Evolutionary conservation across 1,140 invertebrate species (phyloP), one percentile per base, ranked within the genome.

Genomic region (Nixonia krombeini): DNA sequence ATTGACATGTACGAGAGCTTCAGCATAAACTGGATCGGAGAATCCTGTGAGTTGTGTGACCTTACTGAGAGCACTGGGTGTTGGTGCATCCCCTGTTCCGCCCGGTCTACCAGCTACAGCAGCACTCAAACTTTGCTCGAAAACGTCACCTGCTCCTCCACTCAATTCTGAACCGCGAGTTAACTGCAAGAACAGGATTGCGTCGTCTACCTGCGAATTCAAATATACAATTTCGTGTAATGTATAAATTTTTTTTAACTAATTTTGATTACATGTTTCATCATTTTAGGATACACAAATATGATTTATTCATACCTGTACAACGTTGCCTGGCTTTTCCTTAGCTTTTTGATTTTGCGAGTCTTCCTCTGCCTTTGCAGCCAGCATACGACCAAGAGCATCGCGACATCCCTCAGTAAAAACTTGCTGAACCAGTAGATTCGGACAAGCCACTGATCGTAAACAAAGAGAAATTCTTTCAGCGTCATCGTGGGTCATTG

Each of bases 31-130:
- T 0, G 98, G 97, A 87, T 99, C 98, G 0, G 96, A 98, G 85
- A 99, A 99, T 12, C 98, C 98, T n/a, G 98, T 99, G 57, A 99
- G 87, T 82, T 99, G 98, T n/a, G 96, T 97, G 13, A 99, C 96
- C 87, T 98, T 93, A 55, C 92, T 92, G 29, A 93, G 81, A 75
- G 93, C 91, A 59, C 85, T 91, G 0, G 88, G 86, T 4, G 87
- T 79, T 15, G 86, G 85, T 0, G 82, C 74, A 33, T 89, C 87
- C 25, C 88, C 86, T 29, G 72, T 74, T n/a, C 79, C 65, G 0
- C 81, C 85, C 7, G 82, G 74, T 78, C 87, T 83, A 33, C 93
- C 92, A 33, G 91, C 91, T 7, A 97, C 87, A 1, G 98, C 98
- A 78, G 96, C 96, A 50, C 90, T 95, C 38, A 99, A 86, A 31